Conservation (phyloP, 2,113 vertebrate genomes). For the Phalacrocorax brasilianus region DNA sequence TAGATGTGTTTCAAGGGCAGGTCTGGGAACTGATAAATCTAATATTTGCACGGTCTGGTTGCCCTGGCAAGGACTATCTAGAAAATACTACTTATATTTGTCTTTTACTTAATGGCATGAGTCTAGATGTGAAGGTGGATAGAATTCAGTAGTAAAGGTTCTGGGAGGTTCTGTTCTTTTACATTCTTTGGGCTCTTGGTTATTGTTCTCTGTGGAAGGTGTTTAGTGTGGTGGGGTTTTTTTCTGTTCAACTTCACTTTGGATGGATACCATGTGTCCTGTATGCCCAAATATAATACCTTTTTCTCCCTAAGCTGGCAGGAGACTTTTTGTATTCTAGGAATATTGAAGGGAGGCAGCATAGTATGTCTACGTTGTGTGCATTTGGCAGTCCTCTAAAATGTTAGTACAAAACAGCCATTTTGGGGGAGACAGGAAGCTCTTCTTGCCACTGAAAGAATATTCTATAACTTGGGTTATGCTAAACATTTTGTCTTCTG, state of each 20-base stretch:
- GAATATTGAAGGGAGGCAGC: background rate
- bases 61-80: slow-evolving; percentile 44
- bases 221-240: background rate
- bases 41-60: slow-evolving; percentile 59
- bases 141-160: slow-evolving; percentile 15
- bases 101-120: slow-evolving; percentile 48
- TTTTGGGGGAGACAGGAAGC: background rate
- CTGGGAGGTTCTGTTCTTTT: slow-evolving; percentile 10
- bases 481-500: background rate
- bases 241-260: background rate
- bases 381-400: background rate
- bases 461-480: background rate
- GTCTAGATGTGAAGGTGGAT: slow-evolving; percentile 54
- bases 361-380: background rate
- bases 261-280: background rate
- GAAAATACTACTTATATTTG: slow-evolving; percentile 43
- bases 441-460: background rate
- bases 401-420: background rate
- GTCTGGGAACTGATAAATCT: slow-evolving; percentile 57
- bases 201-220: slow-evolving; percentile 17
- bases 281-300: background rate
- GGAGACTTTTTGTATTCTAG: slow-evolving; percentile 9
- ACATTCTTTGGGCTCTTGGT: slow-evolving; percentile 18
- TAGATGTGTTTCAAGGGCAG: slow-evolving; percentile 59
- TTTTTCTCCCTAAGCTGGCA: slow-evolving; percentile 36